A percentile compares a stretch with the other conserved stretches of the same genome.
Conservation (phyloP, 2,113 vertebrate genomes). For the Osmerus mordax region DNA sequence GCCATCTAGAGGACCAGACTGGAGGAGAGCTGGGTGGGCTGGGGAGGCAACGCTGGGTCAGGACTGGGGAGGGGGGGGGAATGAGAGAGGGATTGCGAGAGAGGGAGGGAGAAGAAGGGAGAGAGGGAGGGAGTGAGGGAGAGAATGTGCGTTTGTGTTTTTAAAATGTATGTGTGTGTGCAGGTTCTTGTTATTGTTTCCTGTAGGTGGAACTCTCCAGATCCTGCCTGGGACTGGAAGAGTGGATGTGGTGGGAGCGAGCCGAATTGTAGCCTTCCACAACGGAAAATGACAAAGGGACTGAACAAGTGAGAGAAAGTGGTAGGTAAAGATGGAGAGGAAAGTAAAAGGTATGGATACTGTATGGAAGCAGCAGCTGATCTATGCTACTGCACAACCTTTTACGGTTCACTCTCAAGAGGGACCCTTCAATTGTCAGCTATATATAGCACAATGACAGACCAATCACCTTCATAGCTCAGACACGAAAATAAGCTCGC, state of each 20-base stretch:
- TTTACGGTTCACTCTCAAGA: background rate
- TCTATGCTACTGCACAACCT: too few species aligned
- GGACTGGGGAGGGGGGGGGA: background rate
- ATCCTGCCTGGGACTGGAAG: too few species aligned
- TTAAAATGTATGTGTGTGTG: background rate
- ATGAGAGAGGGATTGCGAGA: slow-evolving; percentile 11
- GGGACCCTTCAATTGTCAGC: slow-evolving; percentile 31
- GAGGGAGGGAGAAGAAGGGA: background rate
- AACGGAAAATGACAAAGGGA: too few species aligned
- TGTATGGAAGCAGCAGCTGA: background rate
- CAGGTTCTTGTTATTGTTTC: too few species aligned
- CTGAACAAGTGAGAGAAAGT: too few species aligned
- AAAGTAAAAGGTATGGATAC: background rate
- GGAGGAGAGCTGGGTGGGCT: slow-evolving; percentile 2
- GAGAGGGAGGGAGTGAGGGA: background rate
- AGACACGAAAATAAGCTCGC: background rate
- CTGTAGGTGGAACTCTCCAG: too few species aligned
- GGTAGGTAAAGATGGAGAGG: too few species aligned
- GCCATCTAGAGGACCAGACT: background rate
- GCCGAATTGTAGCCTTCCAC: background rate
- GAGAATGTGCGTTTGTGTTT: background rate
- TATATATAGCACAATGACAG: slow-evolving; percentile 52
- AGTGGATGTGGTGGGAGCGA: background rate
- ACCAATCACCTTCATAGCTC: slow-evolving; percentile 38
- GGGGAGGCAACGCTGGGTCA: too few species aligned